phyloP scores from a whole-genome alignment of 1,140 invertebrate species.

The Aphelenchoides avenae region DNA sequence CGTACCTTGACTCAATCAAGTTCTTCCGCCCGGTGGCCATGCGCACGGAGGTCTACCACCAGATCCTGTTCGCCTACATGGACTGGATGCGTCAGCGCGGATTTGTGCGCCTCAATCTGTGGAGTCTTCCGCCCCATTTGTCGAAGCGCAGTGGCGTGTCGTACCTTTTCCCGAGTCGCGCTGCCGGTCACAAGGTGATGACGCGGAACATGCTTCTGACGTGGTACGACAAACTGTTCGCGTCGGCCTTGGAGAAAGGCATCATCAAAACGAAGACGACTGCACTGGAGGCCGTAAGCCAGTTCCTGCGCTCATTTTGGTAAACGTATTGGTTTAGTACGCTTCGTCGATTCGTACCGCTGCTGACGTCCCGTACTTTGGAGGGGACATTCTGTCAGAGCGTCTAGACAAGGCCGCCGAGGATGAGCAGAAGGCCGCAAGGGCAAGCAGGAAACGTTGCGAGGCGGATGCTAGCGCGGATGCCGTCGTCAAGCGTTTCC shows the following conservation, averaged over 20 bases:
- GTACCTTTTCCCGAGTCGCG: slow-evolving; percentile 99
- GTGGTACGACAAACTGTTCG: slow-evolving; percentile 96
- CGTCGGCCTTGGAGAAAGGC: slow-evolving; percentile 80
- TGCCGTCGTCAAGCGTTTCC: no score
- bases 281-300: no score
- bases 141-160: slow-evolving; percentile 97
- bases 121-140: slow-evolving; percentile 99
- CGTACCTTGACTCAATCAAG: slow-evolving; percentile 96
- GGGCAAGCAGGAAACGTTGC: slow-evolving; percentile 86
- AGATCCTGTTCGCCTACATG: slow-evolving; percentile 94
- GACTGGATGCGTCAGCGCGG: slow-evolving; percentile 96
- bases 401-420: slow-evolving; percentile 97
- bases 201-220: slow-evolving; percentile 97
- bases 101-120: slow-evolving; percentile 98
- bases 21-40: slow-evolving; percentile 95
- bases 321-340: neutral
- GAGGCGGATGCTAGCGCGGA: no score
- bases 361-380: slow-evolving; percentile 90
- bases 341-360: slow-evolving; percentile 64
- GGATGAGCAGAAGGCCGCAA: slow-evolving; percentile 78
- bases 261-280: no score
- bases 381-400: slow-evolving; percentile 99
- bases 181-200: slow-evolving; percentile 95
- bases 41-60: slow-evolving; percentile 95
- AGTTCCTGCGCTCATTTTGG: slow-evolving; percentile 67